Percentiles rank a stretch among this genome's conserved stretches.
phyloP scores from a whole-genome alignment of 1,140 invertebrate genomes.

The Drosophila prosaltans region DNA sequence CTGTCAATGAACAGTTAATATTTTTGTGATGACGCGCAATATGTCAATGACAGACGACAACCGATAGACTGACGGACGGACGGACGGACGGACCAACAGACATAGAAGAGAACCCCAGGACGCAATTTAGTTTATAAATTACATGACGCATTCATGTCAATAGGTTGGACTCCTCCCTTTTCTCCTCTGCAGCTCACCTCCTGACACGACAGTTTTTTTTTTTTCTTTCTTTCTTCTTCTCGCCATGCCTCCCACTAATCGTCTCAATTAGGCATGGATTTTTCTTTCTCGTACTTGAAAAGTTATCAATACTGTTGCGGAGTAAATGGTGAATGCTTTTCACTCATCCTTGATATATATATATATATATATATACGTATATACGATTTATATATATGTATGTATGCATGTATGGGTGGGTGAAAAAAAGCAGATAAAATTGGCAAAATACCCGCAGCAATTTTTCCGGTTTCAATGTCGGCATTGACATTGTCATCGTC shows the following conservation, averaged over 20 bases:
- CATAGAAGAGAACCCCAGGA: constrained; percentile 19
- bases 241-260: constrained; percentile 55
- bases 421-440: constrained; percentile 44
- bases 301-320: constrained; percentile 69
- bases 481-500: constrained; percentile 76
- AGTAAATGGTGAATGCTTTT: not conserved
- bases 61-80: not conserved
- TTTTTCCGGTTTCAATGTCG: constrained; percentile 79
- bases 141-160: constrained; percentile 54
- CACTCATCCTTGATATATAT: not conserved
- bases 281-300: constrained; percentile 48
- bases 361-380: not conserved
- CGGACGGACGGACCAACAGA: too few species aligned
- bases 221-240: not conserved
- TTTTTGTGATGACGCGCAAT: constrained; percentile 72
- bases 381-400: not conserved
- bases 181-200: too few species aligned
- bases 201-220: constrained; percentile 54
- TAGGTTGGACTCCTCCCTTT: constrained; percentile 43
- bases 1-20: constrained; percentile 78
- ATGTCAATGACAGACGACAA: constrained; percentile 68
- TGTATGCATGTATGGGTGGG: not conserved
- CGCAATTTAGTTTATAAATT: constrained; percentile 72
- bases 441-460: constrained; percentile 79
- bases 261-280: constrained; percentile 79